Base-by-base conservation (phyloP, 2,797 vertebrate species). In the Darevskia mixta region DNA sequence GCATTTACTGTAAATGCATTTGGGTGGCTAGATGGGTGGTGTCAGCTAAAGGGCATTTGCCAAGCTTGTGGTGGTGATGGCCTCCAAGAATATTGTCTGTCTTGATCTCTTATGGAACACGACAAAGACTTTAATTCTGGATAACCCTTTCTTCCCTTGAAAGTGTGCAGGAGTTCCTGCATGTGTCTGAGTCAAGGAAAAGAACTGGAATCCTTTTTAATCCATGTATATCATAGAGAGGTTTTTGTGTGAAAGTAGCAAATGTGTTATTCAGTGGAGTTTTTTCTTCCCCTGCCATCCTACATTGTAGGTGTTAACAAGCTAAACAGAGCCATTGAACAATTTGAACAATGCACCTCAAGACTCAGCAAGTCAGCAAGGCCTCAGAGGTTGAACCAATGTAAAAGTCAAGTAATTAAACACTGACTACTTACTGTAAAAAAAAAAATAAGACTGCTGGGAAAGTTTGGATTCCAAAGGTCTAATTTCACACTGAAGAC, bases 331-430 rank as follows among this genome's bases (percentile, higher is more conserved):
- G 38, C 25, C 77, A 10, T 55, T 87, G 93, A 92, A 92, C 84
- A 80, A 87, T 88, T 72, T 90, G 90, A 93, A 86, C 89, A 89
- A 90, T 41, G 64, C 72, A 91, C 87, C 87, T 71, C 90, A 89
- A 88, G 81, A 64, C 89, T 94, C 88, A 92, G 83, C 88, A 86
- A 93, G 85, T 94, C 82, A 89, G 88, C 69, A 92, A 91, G 90
- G 86, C 95, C 90, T 96, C 94, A 90, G 92, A 96, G 93, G 90
- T 87, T 96, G 93, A 85, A 87, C 69, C 86, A 85, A 55, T 88
- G 87, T 94, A 94, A 94, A 96, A 96, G 92, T 95, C 90, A 96
- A 94, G 93, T 94, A 96, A 96, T 96, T 96, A 97, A 96, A 95
- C 83, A 94, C 83, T 88, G 90, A 94, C 95, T 95, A 93, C 89